phyloP scores from a whole-genome alignment of 2,113 vertebrate genomes.

The Egretta garzetta region DNA sequence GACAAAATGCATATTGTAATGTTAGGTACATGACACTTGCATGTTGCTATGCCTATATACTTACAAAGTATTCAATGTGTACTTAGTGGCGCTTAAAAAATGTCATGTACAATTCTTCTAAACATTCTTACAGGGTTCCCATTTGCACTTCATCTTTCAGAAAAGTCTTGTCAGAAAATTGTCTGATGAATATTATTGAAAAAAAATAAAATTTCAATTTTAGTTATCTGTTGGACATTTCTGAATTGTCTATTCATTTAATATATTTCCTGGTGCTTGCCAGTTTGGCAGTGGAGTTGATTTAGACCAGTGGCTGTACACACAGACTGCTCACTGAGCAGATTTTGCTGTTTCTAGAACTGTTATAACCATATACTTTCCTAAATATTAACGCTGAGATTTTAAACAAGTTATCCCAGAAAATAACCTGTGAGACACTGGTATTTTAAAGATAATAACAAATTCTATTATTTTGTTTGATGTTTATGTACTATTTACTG shows the following conservation, averaged over 20 bases:
- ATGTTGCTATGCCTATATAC: conserved; percentile 85
- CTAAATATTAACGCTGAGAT: neutral
- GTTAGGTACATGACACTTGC: conserved; percentile 85
- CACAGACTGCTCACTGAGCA: conserved; percentile 25
- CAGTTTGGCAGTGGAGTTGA: conserved; percentile 15
- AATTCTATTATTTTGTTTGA: neutral
- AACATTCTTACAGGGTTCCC: conserved; percentile 83
- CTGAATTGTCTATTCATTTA: conserved; percentile 81
- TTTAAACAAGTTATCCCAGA: neutral
- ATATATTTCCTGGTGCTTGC: conserved; percentile 27
- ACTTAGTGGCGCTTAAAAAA: conserved; percentile 81
- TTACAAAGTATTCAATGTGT: conserved; percentile 86
- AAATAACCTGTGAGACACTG: neutral
- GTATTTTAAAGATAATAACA: neutral
- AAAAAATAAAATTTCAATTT: conserved; percentile 82
- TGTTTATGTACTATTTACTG: neutral
- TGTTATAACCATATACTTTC: neutral
- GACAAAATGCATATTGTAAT: conserved; percentile 87
- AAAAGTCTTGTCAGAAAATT: conserved; percentile 81
- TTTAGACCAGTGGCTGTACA: conserved; percentile 37
- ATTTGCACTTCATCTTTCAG: conserved; percentile 80
- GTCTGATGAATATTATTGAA: conserved; percentile 79
- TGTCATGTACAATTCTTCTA: conserved; percentile 82
- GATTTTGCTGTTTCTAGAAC: conserved; percentile 2
- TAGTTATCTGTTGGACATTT: conserved; percentile 83